Conservation (phyloP, 2,797 vertebrate genomes). For the Loris lydekkerianus region DNA sequence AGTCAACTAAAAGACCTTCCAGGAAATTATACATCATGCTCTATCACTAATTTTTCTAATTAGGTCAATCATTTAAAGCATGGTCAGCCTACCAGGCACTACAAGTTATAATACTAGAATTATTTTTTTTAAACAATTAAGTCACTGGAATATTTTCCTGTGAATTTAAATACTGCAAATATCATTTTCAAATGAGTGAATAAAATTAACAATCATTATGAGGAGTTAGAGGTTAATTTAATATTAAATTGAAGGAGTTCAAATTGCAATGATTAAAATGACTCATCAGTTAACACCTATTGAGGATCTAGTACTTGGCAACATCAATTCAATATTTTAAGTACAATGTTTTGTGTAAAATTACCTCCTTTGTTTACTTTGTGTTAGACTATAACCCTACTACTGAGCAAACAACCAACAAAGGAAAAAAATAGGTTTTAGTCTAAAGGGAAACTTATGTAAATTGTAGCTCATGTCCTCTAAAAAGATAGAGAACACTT, state of each 20-base stretch:
- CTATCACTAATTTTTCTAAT: neutral
- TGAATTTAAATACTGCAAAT: conserved; percentile 27
- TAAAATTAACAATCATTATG: neutral
- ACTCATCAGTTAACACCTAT: neutral
- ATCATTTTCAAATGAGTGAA: conserved; percentile 15
- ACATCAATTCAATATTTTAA: conserved; percentile 17
- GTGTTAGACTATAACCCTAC: conserved; percentile 26
- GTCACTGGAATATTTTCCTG: neutral
- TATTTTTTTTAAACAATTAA: conserved; percentile 2
- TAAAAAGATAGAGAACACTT: conserved; percentile 6
- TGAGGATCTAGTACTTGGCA: conserved; percentile 4
- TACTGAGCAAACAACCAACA: conserved; percentile 10
- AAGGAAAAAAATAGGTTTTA: neutral
- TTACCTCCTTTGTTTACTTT: neutral
- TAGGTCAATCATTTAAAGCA: neutral
- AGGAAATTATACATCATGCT: conserved; percentile 19
- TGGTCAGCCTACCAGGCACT: neutral
- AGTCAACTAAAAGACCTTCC: neutral
- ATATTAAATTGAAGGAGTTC: neutral
- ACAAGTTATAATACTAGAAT: neutral
- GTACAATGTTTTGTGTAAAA: conserved; percentile 36
- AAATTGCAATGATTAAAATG: conserved; percentile 9
- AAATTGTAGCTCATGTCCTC: neutral
- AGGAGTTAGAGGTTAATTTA: neutral
- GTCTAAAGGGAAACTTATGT: neutral